Percentiles rank a stretch among this genome's conserved stretches.
Conservation (phyloP, 2,113 vertebrate species). For the Triplophysa rosa region DNA sequence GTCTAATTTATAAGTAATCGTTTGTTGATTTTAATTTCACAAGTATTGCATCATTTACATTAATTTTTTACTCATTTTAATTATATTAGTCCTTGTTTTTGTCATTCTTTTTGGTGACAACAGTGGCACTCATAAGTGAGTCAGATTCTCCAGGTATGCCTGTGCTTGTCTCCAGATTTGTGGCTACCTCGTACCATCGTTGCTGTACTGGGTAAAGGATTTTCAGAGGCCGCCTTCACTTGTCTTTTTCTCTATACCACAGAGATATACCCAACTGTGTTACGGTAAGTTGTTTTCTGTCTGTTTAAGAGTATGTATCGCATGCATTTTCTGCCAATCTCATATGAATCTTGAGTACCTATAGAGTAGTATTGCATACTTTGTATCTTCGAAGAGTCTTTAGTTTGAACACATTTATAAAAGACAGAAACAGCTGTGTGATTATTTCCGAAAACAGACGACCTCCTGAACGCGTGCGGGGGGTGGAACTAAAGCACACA, state of each 20-base stretch:
- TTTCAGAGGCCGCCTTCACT: slow-evolving; percentile 82
- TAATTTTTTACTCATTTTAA: not conserved
- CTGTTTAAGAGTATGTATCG: not conserved
- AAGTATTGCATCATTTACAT: no score
- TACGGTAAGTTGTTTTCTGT: slow-evolving; percentile 73
- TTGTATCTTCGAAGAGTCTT: no score
- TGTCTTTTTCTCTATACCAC: slow-evolving; percentile 78
- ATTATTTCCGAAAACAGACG: no score
- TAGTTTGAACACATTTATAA: no score
- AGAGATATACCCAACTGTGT: slow-evolving; percentile 82
- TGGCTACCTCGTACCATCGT: slow-evolving; percentile 65
- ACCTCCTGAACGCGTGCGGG: no score
- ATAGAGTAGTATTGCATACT: no score
- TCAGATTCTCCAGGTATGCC: not conserved
- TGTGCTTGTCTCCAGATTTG: slow-evolving; percentile 59
- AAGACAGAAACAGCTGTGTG: no score
- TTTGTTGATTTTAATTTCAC: no score
- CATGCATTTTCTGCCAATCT: no score
- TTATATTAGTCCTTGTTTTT: not conserved
- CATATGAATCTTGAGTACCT: no score
- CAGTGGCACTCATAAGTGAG: not conserved
- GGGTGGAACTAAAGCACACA: no score
- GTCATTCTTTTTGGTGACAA: not conserved
- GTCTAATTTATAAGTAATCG: no score
- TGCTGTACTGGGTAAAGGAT: slow-evolving; percentile 76